Evolutionary conservation across 2,888 invertebrate species (phyloP).

Genomic region (Clanis bilineata): DNA sequence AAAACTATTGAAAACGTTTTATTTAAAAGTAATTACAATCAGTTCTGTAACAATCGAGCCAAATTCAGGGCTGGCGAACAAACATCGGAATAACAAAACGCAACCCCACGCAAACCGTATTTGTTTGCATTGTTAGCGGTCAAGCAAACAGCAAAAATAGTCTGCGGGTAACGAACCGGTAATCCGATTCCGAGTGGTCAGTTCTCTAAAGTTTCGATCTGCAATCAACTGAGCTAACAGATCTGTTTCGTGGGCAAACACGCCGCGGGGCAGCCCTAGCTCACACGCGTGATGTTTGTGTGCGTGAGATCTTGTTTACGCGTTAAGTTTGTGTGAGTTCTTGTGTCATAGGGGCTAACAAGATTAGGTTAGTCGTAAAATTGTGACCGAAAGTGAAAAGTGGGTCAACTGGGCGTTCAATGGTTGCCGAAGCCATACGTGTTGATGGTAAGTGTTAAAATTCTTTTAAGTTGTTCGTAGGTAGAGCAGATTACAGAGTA

Average conservation of each 20-base stretch:
- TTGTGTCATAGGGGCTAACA: conserved; percentile 16
- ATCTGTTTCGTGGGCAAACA: conserved; percentile 72
- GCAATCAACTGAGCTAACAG: conserved; percentile 75
- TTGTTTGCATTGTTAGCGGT: conserved; percentile 69
- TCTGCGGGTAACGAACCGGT: conserved; percentile 66
- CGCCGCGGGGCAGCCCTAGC: conserved; percentile 46
- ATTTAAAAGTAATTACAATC: neutral
- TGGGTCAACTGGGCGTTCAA: conserved; percentile 2
- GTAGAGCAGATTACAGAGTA: neutral
- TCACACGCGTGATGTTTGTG: neutral
- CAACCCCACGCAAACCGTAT: conserved; percentile 42
- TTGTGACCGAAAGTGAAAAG: conserved; percentile 10
- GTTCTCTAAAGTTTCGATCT: conserved; percentile 72
- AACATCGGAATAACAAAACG: conserved; percentile 18
- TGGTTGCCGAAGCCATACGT: conserved; percentile 1
- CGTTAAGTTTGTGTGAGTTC: too few relatives aligned
- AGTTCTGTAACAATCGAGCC: conserved; percentile 8
- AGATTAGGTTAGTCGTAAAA: conserved; percentile 14
- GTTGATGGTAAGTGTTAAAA: neutral
- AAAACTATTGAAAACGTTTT: neutral
- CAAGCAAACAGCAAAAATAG: conserved; percentile 68
- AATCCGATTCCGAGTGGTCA: conserved; percentile 76
- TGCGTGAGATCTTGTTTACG: conserved; percentile 6
- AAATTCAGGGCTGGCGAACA: conserved; percentile 5
- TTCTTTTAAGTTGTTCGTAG: neutral